These are phyloP conservation scores for Ameiurus melas DNA, from an alignment of 2,113 vertebrate genomes.

Conservation along the genomic window DNA sequence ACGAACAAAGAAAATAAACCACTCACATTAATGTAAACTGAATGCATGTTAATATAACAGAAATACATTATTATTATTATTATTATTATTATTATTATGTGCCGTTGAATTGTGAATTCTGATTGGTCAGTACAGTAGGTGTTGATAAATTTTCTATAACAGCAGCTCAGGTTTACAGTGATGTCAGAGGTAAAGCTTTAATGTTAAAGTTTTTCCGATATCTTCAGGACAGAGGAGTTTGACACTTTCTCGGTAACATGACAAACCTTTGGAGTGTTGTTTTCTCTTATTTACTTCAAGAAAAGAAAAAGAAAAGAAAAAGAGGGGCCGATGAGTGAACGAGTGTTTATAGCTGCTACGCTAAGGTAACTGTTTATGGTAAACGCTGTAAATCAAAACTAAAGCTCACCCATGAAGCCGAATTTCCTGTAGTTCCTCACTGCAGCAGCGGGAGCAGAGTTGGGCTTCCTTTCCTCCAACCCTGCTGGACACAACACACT, in stretches of 20 bases:
- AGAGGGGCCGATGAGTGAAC: background rate
- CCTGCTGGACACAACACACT: slow-evolving; percentile 1
- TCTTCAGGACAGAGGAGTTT: background rate
- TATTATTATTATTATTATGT: background rate
- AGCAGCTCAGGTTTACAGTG: no score
- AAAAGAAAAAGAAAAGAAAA: background rate
- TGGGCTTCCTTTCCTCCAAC: slow-evolving; percentile 62
- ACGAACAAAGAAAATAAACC: background rate
- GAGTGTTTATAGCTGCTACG: background rate
- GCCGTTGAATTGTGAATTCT: background rate
- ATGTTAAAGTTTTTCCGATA: background rate
- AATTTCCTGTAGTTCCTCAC: slow-evolving; percentile 71
- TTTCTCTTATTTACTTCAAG: background rate
- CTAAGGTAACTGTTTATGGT: background rate
- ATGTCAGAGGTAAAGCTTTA: background rate
- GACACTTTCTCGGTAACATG: background rate
- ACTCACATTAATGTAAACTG: background rate
- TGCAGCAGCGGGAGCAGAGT: slow-evolving; percentile 57
- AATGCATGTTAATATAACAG: background rate
- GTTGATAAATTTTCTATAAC: no score
- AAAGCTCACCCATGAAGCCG: slow-evolving; percentile 75
- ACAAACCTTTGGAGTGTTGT: background rate
- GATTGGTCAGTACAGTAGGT: background rate
- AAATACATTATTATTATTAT: no score
- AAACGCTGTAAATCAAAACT: background rate